phyloP scores from a whole-genome alignment of 2,888 invertebrate genomes.

The Drosophila bunnanda region DNA sequence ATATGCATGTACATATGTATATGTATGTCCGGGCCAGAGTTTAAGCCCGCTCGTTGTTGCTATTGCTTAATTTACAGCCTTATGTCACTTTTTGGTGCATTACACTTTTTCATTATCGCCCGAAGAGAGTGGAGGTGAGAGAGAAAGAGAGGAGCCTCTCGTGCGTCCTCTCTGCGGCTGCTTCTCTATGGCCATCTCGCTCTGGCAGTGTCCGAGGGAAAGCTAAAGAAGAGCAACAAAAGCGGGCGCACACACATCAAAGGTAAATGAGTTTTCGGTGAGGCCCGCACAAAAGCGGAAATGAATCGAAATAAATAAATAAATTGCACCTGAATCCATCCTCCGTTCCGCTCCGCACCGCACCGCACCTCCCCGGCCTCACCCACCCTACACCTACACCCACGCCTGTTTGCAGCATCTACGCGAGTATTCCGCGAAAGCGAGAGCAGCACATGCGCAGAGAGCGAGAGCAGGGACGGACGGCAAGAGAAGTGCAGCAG shows the following conservation, averaged over 20 bases:
- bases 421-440: slow-evolving; percentile 26
- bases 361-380: neutral
- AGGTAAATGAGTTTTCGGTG: slow-evolving; percentile 83
- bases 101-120: slow-evolving; percentile 77
- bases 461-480: slow-evolving; percentile 35
- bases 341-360: neutral
- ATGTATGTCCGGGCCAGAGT: slow-evolving; percentile 42
- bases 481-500: slow-evolving; percentile 30
- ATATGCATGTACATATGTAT: slow-evolving; percentile 20
- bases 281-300: slow-evolving; percentile 78
- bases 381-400: slow-evolving; percentile 5
- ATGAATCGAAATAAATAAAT: slow-evolving; percentile 82
- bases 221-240: slow-evolving; percentile 29
- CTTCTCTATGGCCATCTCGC: slow-evolving; percentile 45
- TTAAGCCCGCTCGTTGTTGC: slow-evolving; percentile 59
- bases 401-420: slow-evolving; percentile 48
- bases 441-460: slow-evolving; percentile 54
- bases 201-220: slow-evolving; percentile 49
- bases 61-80: slow-evolving; percentile 79
- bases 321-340: slow-evolving; percentile 74
- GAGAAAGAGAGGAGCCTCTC: slow-evolving; percentile 13
- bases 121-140: slow-evolving; percentile 24
- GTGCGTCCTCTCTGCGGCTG: slow-evolving; percentile 30
- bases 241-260: slow-evolving; percentile 71
- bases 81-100: slow-evolving; percentile 78